These are phyloP conservation scores for Pseudomyrmex gracilis DNA, from an alignment of 1,140 invertebrate genomes.

Conservation along the genomic window DNA sequence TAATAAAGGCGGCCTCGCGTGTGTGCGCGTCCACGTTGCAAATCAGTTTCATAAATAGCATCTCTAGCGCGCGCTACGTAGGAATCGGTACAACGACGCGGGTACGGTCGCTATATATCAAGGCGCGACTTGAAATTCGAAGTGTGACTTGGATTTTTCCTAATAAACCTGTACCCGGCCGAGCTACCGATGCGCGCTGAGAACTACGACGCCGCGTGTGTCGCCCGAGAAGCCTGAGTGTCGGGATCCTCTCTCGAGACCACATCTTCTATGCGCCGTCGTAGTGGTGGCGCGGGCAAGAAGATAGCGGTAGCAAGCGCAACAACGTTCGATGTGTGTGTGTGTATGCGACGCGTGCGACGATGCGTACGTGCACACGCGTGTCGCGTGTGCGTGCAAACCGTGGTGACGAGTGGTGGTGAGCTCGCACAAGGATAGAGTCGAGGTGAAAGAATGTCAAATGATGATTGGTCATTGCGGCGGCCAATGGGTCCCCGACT, in stretches of 20 bases:
- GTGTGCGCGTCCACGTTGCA: slow-evolving; percentile 41
- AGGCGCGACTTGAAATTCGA: slow-evolving; percentile 56
- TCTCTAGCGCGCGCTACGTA: slow-evolving; percentile 31
- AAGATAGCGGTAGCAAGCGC: slow-evolving; percentile 6
- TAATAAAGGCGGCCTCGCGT: not conserved
- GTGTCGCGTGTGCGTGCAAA: slow-evolving; percentile 57
- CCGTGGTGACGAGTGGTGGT: slow-evolving; percentile 29
- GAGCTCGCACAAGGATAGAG: slow-evolving; percentile 44
- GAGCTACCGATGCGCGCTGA: slow-evolving; percentile 50
- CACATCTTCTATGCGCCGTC: not conserved
- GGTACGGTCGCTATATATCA: slow-evolving; percentile 49
- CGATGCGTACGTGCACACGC: slow-evolving; percentile 17
- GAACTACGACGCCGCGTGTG: slow-evolving; percentile 34
- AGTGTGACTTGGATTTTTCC: slow-evolving; percentile 57
- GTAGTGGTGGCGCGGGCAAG: slow-evolving; percentile 23
- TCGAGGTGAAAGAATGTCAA: slow-evolving; percentile 83
- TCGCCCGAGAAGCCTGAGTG: not conserved
- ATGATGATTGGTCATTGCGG: slow-evolving; percentile 84
- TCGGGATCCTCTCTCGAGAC: slow-evolving; percentile 42
- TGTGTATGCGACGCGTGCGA: slow-evolving; percentile 11
- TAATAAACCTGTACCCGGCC: slow-evolving; percentile 54
- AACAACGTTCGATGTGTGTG: not conserved
- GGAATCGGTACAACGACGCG: slow-evolving; percentile 46
- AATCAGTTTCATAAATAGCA: slow-evolving; percentile 56
- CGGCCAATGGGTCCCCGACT: slow-evolving; percentile 82